Base-by-base conservation (phyloP, 1,140 invertebrate species). In the Saccostrea echinata region DNA sequence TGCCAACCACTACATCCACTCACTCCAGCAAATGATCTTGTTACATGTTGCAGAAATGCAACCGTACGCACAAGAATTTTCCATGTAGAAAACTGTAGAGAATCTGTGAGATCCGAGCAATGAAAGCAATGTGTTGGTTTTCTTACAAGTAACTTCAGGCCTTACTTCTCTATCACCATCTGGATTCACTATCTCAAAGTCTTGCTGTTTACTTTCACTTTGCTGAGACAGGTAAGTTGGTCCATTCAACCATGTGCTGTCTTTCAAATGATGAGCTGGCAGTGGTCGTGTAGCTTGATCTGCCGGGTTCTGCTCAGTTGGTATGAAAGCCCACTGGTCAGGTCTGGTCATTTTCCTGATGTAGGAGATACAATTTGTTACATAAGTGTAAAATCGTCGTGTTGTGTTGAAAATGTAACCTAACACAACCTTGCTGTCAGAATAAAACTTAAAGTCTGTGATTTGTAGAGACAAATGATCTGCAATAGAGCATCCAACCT, bases 401-500 rank as follows among this genome's bases (percentile, higher is more conserved):
- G 16, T 82, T 16, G 21, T 57, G 53, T 84, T 84, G 27, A 30
- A 55, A 21, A 84, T n/a, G 53, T 84, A 84, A 16, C 83, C 52
- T 30, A 84, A 30, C 21, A 84, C 83, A 8, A 84, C 53, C 21
- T 52, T 53, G 53, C 83, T 84, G 30, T 84, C 83, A 16, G 83
- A 52, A 30, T 55, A 84, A 57, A 55, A 84, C 13, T 27, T 64
- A 52, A 86, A 76, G 35, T 81, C 43, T 30, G 86, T 16, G 6
- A 85, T 27, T 13, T 55, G 21, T 27, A 89, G 4, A 43, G 51
- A 9, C 8, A 87, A 35, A 18, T 85, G 35, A 6, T 51, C 51
- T 18, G 52, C 21, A 53, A 89, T 86, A 1, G 64, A 52, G n/a
- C 87, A 51, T 13, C 81, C 86, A 6, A 88, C n/a, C 24, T 88